Evolutionary conservation across 2,888 invertebrate species (phyloP).

Genomic region (Cantharis nigra): DNA sequence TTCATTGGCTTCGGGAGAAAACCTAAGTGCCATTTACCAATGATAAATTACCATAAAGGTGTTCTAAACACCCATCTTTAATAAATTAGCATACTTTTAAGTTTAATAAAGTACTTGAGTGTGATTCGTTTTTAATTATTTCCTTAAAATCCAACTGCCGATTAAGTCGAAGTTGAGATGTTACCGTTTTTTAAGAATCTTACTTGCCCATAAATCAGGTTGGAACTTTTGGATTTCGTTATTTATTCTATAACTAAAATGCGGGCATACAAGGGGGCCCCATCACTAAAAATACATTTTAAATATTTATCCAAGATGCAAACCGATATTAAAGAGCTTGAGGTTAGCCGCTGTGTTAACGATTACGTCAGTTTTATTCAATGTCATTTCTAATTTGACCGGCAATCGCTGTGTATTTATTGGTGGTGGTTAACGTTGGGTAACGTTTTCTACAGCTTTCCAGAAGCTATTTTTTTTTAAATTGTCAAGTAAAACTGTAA

Average conservation of each 20-base stretch:
- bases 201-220: too few species aligned
- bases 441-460: background rate
- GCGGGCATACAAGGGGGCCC: too few species aligned
- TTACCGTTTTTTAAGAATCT: too few species aligned
- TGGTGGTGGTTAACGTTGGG: background rate
- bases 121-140: background rate
- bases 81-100: background rate
- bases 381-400: background rate
- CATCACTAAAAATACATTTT: too few species aligned
- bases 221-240: too few species aligned
- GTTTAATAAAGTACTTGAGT: background rate
- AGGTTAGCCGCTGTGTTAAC: background rate
- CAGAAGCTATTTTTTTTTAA: background rate
- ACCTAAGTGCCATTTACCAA: conserved; percentile 37
- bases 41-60: background rate
- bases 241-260: too few species aligned
- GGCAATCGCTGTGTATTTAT: background rate
- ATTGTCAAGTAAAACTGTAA: background rate
- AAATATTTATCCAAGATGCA: background rate
- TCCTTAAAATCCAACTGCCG: background rate
- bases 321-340: background rate
- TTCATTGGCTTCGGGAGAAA: conserved; percentile 33
- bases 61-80: background rate
- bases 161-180: too few species aligned
- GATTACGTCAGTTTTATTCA: background rate